These are phyloP conservation scores for Myotis yumanensis DNA, from an alignment of 2,113 vertebrate genomes.

Conservation along the genomic window DNA sequence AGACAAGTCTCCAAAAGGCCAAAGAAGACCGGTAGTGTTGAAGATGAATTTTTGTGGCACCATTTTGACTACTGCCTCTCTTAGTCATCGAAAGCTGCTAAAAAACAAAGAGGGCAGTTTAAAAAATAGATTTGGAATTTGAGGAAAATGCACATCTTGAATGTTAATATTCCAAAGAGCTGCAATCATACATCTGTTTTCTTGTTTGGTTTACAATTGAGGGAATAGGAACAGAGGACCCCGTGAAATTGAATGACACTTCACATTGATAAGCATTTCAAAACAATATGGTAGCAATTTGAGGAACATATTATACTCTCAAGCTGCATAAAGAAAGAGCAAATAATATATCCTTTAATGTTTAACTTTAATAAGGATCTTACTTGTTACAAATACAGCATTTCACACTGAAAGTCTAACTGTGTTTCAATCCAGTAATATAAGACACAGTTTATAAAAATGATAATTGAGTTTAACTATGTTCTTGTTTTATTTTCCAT, in stretches of 20 bases:
- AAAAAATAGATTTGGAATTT: conserved; percentile 50
- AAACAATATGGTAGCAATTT: conserved; percentile 71
- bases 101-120: conserved; percentile 3
- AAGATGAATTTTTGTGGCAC: neutral
- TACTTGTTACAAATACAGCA: conserved; percentile 60
- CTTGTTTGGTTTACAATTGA: conserved; percentile 64
- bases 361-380: conserved; percentile 74
- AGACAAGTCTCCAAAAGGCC: neutral
- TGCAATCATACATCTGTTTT: conserved; percentile 64
- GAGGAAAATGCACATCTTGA: conserved; percentile 6
- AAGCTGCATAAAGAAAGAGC: conserved; percentile 55
- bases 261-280: conserved; percentile 70
- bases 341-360: conserved; percentile 64
- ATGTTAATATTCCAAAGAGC: conserved; percentile 66
- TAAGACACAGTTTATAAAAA: conserved; percentile 66
- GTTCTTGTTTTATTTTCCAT: conserved; percentile 66
- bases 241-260: conserved; percentile 71
- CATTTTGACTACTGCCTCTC: neutral
- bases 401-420: conserved; percentile 69
- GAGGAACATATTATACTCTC: conserved; percentile 50
- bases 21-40: neutral
- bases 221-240: conserved; percentile 25
- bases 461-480: conserved; percentile 59
- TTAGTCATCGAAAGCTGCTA: neutral
- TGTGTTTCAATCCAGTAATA: conserved; percentile 58